Percentiles rank a stretch among this genome's conserved stretches.
Conservation (phyloP, 2,888 invertebrate species). For the Odontocerum albicorne region DNA sequence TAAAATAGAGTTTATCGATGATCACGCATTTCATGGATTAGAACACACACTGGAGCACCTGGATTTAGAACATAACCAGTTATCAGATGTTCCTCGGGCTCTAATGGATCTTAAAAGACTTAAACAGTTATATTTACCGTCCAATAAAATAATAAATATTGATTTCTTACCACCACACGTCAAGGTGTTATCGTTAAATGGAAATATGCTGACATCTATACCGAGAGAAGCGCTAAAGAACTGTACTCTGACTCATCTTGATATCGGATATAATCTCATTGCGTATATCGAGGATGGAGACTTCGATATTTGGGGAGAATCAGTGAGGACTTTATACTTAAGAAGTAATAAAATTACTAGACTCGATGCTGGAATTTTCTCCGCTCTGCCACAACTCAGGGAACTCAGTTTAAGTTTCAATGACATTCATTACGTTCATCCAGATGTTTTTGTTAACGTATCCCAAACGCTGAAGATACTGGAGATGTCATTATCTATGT, state of each 20-base stretch:
- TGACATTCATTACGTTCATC: conserved; percentile 79
- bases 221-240: conserved; percentile 69
- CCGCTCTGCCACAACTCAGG: conserved; percentile 72
- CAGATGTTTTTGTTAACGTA: conserved; percentile 77
- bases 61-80: conserved; percentile 79
- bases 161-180: conserved; percentile 68
- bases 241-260: conserved; percentile 79
- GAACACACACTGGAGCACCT: conserved; percentile 76
- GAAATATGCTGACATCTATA: conserved; percentile 75
- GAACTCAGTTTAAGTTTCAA: conserved; percentile 93
- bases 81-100: conserved; percentile 70
- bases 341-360: conserved; percentile 82
- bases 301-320: conserved; percentile 76
- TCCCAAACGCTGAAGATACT: conserved; percentile 76
- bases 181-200: conserved; percentile 77
- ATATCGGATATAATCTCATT: conserved; percentile 87
- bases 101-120: conserved; percentile 67
- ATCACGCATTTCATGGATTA: conserved; percentile 72
- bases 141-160: conserved; percentile 70
- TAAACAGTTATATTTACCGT: conserved; percentile 80
- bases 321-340: conserved; percentile 77
- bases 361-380: conserved; percentile 70
- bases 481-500: conserved; percentile 84
- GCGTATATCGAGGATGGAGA: conserved; percentile 74
- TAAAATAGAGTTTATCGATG: conserved; percentile 67